Evolutionary conservation across 2,113 vertebrate species (phyloP).

Genomic region (Condylura cristata): DNA sequence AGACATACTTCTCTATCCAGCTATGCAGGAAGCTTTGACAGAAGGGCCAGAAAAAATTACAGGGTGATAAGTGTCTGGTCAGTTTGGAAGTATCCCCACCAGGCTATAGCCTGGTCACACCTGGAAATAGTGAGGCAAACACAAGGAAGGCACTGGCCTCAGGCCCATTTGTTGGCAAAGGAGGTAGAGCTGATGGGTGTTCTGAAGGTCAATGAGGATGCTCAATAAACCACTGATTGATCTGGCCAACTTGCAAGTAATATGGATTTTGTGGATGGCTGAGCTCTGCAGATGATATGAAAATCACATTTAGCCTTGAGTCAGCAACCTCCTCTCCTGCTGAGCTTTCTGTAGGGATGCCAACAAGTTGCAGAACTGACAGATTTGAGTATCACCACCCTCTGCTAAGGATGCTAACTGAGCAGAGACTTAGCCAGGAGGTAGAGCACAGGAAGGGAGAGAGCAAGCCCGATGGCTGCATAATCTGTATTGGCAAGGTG

Average conservation of each 20-base stretch:
- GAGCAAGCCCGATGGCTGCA: background rate
- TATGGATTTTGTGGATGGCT: constrained; percentile 1
- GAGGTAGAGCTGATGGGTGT: background rate
- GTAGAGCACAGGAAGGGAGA: background rate
- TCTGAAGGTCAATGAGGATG: constrained; percentile 28
- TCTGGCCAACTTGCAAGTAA: background rate
- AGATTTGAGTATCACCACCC: background rate
- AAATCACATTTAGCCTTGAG: constrained; percentile 52
- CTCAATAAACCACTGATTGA: constrained; percentile 30
- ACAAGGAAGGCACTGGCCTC: background rate
- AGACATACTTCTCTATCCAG: background rate
- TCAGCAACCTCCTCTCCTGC: constrained; percentile 35
- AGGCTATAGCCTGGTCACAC: background rate
- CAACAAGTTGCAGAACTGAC: constrained; percentile 33
- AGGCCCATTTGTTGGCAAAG: background rate
- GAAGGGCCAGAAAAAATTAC: background rate
- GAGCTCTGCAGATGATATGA: background rate
- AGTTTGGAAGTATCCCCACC: background rate
- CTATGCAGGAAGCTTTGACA: background rate
- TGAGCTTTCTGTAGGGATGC: background rate
- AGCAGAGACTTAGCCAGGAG: constrained; percentile 22
- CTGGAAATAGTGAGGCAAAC: background rate
- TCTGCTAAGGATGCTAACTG: constrained; percentile 44
- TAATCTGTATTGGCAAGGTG: background rate
- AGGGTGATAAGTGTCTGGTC: background rate